Evolutionary conservation across 1,140 invertebrate species (phyloP).

Genomic region (Euura lappo): DNA sequence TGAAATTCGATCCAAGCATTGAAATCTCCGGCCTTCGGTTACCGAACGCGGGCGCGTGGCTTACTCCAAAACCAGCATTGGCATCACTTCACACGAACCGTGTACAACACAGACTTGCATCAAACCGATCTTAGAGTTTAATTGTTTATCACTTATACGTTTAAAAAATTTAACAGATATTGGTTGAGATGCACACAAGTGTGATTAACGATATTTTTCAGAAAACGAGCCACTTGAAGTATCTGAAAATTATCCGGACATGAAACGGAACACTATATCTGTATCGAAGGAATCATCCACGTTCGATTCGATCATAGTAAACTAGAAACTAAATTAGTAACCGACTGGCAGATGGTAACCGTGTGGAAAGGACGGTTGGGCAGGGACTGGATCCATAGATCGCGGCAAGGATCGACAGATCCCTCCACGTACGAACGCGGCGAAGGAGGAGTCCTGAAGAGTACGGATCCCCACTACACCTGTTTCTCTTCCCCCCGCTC

Average conservation of each 20-base stretch:
- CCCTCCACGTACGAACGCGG: slow-evolving; percentile 26
- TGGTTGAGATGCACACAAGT: no score
- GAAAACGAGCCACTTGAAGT: no score
- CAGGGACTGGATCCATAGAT: slow-evolving; percentile 37
- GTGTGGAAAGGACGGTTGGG: slow-evolving; percentile 29
- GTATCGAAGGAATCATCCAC: background rate
- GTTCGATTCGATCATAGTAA: background rate
- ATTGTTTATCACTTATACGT: background rate
- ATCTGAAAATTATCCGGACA: no score
- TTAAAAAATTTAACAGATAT: no score
- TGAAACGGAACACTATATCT: background rate
- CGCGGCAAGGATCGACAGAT: slow-evolving; percentile 25
- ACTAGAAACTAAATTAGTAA: background rate
- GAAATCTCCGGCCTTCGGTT: background rate
- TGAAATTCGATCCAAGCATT: background rate
- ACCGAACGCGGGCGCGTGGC: background rate
- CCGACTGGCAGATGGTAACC: slow-evolving; percentile 17
- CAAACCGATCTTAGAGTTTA: background rate
- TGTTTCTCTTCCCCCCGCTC: slow-evolving; percentile 25
- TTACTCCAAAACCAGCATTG: background rate
- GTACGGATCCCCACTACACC: slow-evolving; percentile 27
- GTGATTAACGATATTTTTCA: no score
- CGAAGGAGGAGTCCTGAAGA: slow-evolving; percentile 18
- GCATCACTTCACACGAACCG: background rate
- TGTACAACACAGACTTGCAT: background rate